Evolutionary conservation across 2,113 vertebrate genomes (phyloP).

Genomic region (Eublepharis macularius): DNA sequence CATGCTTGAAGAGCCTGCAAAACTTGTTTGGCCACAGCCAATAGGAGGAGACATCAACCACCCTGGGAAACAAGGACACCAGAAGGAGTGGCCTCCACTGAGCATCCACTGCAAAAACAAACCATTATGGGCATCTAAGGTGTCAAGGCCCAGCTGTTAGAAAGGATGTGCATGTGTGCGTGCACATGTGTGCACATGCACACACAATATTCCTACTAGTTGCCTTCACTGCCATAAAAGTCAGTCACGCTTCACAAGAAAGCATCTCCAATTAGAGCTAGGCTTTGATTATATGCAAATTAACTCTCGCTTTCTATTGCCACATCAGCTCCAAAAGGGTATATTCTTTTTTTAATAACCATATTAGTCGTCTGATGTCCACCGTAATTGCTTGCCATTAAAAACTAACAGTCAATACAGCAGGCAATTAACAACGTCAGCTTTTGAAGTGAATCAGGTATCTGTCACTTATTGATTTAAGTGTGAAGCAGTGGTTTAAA

Average conservation of each 20-base stretch:
- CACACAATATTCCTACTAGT: background rate
- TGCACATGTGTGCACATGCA: too few relatives aligned
- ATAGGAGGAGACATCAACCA: too few relatives aligned
- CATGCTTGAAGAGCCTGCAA: too few relatives aligned
- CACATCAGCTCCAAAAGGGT: rapidly evolving
- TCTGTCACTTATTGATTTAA: conserved; percentile 36
- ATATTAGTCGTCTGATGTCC: background rate
- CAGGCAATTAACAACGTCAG: background rate
- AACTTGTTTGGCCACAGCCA: too few relatives aligned
- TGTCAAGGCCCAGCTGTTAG: background rate
- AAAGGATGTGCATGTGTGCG: background rate
- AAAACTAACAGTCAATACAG: background rate
- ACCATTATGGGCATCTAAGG: too few relatives aligned
- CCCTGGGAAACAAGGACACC: too few relatives aligned
- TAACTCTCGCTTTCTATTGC: background rate
- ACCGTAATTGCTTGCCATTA: background rate
- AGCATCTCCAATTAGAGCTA: background rate
- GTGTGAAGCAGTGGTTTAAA: background rate
- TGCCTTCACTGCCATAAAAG: background rate
- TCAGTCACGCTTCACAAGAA: rapidly evolving
- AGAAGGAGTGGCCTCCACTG: too few relatives aligned
- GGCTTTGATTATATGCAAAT: conserved; percentile 5
- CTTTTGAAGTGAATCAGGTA: conserved; percentile 28
- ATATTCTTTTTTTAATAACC: background rate
- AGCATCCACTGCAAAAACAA: background rate